Evolutionary conservation across 64 coral and sea anemone genomes (phyloP).

Genomic region (Pocillopora verrucosa): DNA sequence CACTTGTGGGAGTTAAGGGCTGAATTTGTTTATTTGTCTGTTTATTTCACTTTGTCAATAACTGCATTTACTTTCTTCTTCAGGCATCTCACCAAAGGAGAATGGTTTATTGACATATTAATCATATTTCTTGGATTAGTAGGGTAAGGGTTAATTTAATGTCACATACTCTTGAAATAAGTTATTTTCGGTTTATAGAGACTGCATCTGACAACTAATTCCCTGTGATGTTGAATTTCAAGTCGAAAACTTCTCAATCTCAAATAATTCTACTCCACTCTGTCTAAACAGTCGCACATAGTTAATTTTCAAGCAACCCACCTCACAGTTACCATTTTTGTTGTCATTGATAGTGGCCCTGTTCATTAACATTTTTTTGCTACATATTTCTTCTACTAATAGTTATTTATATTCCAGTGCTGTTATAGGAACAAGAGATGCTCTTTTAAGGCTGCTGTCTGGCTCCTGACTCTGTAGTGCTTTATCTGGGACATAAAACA

Average conservation of each 20-base stretch:
- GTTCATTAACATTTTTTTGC: neutral
- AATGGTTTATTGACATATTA: slow-evolving; percentile 27
- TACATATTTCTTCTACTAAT: neutral
- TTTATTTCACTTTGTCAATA: neutral
- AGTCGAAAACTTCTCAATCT: too few relatives aligned
- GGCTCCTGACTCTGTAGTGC: neutral
- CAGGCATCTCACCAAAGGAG: slow-evolving; percentile 37
- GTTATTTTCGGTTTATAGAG: too few relatives aligned
- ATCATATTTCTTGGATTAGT: slow-evolving; percentile 44
- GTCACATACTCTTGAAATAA: too few relatives aligned
- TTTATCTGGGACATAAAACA: neutral
- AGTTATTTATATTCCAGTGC: neutral
- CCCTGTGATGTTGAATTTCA: too few relatives aligned
- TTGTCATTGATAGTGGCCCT: neutral
- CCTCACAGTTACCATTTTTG: too few relatives aligned
- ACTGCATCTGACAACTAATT: too few relatives aligned
- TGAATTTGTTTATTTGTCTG: too few relatives aligned
- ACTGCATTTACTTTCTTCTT: neutral
- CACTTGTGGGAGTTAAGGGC: too few relatives aligned
- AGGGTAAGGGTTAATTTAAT: neutral
- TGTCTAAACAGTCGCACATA: too few relatives aligned
- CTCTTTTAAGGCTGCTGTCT: slow-evolving; percentile 23
- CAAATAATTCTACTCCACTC: too few relatives aligned
- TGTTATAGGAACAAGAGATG: slow-evolving; percentile 48
- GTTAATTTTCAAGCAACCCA: too few relatives aligned